Conservation (phyloP, 2,888 invertebrate genomes). For the Caenorhabditis uteleia region DNA sequence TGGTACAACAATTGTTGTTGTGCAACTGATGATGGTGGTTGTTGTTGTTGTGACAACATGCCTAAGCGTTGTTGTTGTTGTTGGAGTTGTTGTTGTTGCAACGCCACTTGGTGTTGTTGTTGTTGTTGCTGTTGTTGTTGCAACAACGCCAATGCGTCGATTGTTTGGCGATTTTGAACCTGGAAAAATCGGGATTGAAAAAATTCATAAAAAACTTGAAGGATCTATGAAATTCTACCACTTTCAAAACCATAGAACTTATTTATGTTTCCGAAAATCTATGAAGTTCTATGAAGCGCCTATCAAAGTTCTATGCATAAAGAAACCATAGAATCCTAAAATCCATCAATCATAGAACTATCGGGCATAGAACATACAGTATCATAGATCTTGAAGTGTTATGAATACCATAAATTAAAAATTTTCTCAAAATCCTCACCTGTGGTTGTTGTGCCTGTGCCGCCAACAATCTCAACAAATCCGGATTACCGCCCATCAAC, state of each 20-base stretch:
- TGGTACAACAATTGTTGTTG: no score
- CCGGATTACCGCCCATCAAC: background rate
- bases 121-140: slow-evolving; percentile 15
- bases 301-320: no score
- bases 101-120: slow-evolving; percentile 5
- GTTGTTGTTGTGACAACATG: background rate
- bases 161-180: background rate
- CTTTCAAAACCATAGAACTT: no score
- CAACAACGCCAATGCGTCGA: background rate
- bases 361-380: no score
- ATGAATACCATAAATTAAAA: no score
- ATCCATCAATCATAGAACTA: no score
- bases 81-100: slow-evolving; percentile 10
- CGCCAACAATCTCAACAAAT: slow-evolving; percentile 3
- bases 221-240: no score
- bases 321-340: no score
- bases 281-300: no score
- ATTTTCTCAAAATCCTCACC: background rate
- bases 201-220: background rate
- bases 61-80: slow-evolving; percentile 9
- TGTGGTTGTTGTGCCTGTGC: slow-evolving; percentile 8
- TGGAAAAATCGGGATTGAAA: background rate
- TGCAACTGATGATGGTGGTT: background rate
- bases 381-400: no score
- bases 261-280: no score